Percentiles rank a stretch among this genome's conserved stretches.
Evolutionary conservation across 2,113 vertebrate genomes (phyloP).

Genomic region (Cacatua alba): DNA sequence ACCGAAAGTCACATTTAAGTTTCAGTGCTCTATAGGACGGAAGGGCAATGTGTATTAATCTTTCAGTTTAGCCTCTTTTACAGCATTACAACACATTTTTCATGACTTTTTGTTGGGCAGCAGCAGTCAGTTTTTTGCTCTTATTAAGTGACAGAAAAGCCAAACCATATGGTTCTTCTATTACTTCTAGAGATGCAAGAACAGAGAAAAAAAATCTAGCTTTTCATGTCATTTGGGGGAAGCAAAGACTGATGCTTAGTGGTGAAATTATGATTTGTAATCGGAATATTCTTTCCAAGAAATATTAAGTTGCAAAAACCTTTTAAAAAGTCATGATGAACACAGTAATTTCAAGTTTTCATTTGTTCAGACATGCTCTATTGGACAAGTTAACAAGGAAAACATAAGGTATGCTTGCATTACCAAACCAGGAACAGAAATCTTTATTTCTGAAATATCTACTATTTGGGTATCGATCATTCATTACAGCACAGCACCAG

Average conservation of each 20-base stretch:
- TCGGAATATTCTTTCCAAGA: background rate
- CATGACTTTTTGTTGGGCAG: background rate
- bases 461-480: background rate
- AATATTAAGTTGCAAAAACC: background rate
- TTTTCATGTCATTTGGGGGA: background rate
- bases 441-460: background rate
- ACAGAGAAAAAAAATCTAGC: background rate
- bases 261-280: background rate
- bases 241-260: background rate
- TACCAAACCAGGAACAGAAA: background rate
- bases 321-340: background rate
- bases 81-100: background rate
- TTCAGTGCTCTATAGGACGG: background rate
- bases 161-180: background rate
- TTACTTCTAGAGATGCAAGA: background rate
- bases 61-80: background rate
- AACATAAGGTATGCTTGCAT: background rate
- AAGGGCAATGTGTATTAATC: background rate
- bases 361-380: background rate
- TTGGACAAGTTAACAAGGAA: background rate
- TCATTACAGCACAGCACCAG: background rate
- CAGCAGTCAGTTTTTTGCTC: background rate
- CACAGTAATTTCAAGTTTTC: background rate
- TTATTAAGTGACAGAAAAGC: background rate
- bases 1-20: background rate